phyloP scores from a whole-genome alignment of 2,888 invertebrate genomes.

The Caprella mutica region DNA sequence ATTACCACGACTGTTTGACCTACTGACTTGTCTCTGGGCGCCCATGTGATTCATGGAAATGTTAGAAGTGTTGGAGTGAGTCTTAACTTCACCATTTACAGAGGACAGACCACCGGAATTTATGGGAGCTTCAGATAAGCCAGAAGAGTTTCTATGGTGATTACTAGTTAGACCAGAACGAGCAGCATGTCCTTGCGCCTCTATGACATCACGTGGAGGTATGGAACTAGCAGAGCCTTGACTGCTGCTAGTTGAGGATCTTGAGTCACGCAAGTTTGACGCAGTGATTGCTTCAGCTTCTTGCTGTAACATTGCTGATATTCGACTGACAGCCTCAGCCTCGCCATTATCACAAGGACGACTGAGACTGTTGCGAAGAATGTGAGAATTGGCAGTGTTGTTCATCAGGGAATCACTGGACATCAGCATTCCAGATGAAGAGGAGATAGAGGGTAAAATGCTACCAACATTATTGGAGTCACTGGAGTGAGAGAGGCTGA shows the following conservation, averaged over 20 bases:
- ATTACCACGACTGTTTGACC: no score
- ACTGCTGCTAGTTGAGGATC: conserved; percentile 11
- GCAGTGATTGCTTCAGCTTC: conserved; percentile 30
- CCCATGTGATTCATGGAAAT: no score
- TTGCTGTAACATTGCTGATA: conserved; percentile 33
- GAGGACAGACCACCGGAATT: no score
- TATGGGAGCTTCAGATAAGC: no score
- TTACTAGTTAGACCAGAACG: no score
- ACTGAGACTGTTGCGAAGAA: not conserved
- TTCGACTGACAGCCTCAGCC: conserved; percentile 32
- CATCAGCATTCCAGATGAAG: conserved; percentile 18
- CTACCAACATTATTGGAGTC: conserved; percentile 3
- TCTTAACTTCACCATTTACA: no score
- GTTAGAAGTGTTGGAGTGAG: no score
- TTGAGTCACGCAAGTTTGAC: conserved; percentile 10
- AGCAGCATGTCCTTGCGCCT: conserved; percentile 29
- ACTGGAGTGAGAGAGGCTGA: no score
- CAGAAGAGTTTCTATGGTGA: no score
- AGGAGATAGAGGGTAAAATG: not conserved
- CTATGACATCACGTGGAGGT: conserved; percentile 28
- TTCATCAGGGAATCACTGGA: conserved; percentile 2
- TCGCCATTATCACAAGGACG: conserved; percentile 17
- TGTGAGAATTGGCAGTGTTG: not conserved
- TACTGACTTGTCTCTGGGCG: no score
- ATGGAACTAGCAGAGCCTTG: conserved; percentile 12